Percentiles rank a stretch among this genome's conserved stretches.
These are phyloP conservation scores for Lerema accius DNA, from an alignment of 1,140 invertebrate species.

Conservation along the genomic window DNA sequence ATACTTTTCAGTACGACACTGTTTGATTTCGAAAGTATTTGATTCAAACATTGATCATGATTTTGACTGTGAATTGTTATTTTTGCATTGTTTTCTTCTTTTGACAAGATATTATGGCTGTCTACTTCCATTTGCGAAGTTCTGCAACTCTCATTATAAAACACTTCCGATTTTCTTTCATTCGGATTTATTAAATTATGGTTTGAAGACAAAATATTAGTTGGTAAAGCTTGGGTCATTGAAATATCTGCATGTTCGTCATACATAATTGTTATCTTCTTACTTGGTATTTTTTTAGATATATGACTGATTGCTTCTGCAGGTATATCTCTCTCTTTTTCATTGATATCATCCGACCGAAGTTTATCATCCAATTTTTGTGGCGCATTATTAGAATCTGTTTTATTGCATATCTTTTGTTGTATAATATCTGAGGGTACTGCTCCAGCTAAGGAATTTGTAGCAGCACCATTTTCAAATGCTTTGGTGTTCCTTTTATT, in stretches of 20 bases:
- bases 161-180: constrained; percentile 18
- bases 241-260: constrained; percentile 43
- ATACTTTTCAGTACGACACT: too few relatives aligned
- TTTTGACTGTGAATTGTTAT: constrained; percentile 28
- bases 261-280: constrained; percentile 35
- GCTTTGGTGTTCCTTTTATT: constrained; percentile 43
- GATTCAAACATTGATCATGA: constrained; percentile 44
- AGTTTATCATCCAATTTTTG: too few relatives aligned
- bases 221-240: constrained; percentile 37
- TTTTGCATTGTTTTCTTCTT: constrained; percentile 29
- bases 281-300: constrained; percentile 21
- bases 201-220: constrained; percentile 33
- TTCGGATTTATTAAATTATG: too few relatives aligned
- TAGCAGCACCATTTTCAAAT: constrained; percentile 46
- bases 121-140: constrained; percentile 36
- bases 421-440: constrained; percentile 41
- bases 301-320: constrained; percentile 24
- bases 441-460: constrained; percentile 57
- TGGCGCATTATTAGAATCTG: constrained; percentile 21
- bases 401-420: constrained; percentile 2
- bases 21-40: constrained; percentile 36
- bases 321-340: constrained; percentile 26
- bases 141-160: constrained; percentile 17
- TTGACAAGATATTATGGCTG: constrained; percentile 24
- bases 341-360: too few relatives aligned